A percentile compares a stretch with the other conserved stretches of the same genome.
Conservation (phyloP, 23 tunicate genomes). For the Aplidium turbinatum region DNA sequence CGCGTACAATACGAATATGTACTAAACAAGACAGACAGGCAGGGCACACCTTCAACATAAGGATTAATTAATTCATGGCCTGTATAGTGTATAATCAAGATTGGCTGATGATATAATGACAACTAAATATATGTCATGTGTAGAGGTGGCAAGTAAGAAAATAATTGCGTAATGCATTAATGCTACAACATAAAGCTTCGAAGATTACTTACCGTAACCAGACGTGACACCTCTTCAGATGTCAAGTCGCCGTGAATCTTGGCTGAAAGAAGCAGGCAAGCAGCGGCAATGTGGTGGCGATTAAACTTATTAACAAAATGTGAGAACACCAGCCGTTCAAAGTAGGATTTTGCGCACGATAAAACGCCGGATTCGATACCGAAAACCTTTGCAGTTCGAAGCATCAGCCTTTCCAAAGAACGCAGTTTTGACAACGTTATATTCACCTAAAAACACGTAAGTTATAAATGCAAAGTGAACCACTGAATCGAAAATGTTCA, state of each 20-base stretch:
- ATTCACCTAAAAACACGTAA: constrained; percentile 36
- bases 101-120: background rate
- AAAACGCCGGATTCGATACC: constrained; percentile 45
- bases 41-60: no score
- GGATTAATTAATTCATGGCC: no score
- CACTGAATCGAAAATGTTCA: no score
- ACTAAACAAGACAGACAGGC: no score
- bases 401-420: constrained; percentile 70
- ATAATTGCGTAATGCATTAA: background rate
- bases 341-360: constrained; percentile 43
- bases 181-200: background rate
- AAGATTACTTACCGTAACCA: constrained; percentile 53
- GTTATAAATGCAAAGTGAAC: background rate
- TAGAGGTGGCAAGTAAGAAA: background rate
- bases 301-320: constrained; percentile 53
- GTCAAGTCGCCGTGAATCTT: constrained; percentile 78
- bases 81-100: no score
- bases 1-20: no score
- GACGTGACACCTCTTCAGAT: constrained; percentile 32
- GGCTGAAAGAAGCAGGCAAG: constrained; percentile 63
- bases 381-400: constrained; percentile 37
- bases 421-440: constrained; percentile 75
- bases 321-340: constrained; percentile 62
- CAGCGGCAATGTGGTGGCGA: constrained; percentile 67
- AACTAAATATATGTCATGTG: background rate